Evolutionary conservation across 30 jellyfish, hydroid and myxozoan species (phyloP).

Genomic region (Aurelia sp.): DNA sequence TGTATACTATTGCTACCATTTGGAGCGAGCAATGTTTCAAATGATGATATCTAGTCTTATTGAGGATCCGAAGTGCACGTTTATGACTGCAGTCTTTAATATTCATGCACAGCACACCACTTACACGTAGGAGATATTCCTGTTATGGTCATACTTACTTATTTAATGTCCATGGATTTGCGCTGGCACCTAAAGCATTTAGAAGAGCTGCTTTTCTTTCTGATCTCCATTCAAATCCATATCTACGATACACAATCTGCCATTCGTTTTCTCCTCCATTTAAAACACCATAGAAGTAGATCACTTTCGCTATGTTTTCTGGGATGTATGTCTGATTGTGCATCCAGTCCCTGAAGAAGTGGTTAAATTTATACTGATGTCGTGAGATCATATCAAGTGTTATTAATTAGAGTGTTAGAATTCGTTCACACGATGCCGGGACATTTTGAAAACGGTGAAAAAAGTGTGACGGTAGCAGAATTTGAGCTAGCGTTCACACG

Average conservation of each 20-base stretch:
- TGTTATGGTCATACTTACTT: constrained; percentile 39
- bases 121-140: neutral
- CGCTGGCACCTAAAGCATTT: constrained; percentile 86
- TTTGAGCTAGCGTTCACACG: too few species aligned
- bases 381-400: too few species aligned
- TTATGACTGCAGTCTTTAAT: too few species aligned
- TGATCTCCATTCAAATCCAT: constrained; percentile 36
- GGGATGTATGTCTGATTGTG: constrained; percentile 42
- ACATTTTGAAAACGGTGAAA: too few species aligned
- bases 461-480: too few species aligned
- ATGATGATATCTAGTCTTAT: too few species aligned
- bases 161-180: constrained; percentile 70
- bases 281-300: constrained; percentile 71
- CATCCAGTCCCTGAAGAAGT: constrained; percentile 36
- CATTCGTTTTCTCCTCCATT: constrained; percentile 82
- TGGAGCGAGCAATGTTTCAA: too few species aligned
- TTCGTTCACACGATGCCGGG: too few species aligned
- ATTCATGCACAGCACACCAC: neutral
- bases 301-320: constrained; percentile 74
- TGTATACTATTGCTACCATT: too few species aligned
- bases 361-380: too few species aligned
- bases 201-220: constrained; percentile 53
- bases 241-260: constrained; percentile 62
- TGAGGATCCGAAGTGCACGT: too few species aligned
- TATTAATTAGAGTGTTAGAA: too few species aligned